These are phyloP conservation scores for Dendrolimus pini DNA, from an alignment of 2,888 invertebrate genomes.

Conservation along the genomic window DNA sequence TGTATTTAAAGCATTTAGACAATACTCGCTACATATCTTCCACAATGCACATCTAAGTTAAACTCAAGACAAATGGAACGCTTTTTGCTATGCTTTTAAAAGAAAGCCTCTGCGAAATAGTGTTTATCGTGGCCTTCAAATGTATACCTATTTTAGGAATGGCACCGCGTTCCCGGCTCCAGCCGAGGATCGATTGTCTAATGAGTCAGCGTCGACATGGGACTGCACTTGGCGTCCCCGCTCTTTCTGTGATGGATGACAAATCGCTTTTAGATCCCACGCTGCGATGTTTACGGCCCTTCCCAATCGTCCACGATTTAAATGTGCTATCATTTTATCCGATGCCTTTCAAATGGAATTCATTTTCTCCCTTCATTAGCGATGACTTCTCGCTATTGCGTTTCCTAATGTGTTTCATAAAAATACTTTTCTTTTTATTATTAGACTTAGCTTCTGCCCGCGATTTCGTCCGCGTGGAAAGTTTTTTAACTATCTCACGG, in stretches of 20 bases:
- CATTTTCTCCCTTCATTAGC: constrained; percentile 15
- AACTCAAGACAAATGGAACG: too few species aligned
- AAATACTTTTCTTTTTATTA: too few species aligned
- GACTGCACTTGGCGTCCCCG: constrained; percentile 63
- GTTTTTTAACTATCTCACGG: too few species aligned
- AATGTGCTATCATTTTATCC: constrained; percentile 27
- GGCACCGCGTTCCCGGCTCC: constrained; percentile 24
- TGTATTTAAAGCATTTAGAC: too few species aligned
- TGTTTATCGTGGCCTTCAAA: not conserved
- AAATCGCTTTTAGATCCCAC: constrained; percentile 59
- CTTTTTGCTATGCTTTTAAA: too few species aligned
- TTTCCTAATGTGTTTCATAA: too few species aligned
- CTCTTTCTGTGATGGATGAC: constrained; percentile 59
- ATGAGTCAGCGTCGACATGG: constrained; percentile 66
- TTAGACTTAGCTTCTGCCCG: too few species aligned
- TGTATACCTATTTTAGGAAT: constrained; percentile 15
- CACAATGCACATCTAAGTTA: too few species aligned
- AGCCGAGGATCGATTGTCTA: constrained; percentile 61
- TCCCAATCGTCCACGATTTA: constrained; percentile 43
- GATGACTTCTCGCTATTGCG: not conserved
- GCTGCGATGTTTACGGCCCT: constrained; percentile 37
- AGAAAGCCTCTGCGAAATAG: too few species aligned
- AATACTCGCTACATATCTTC: too few species aligned
- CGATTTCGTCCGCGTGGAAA: too few species aligned
- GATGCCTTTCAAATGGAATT: constrained; percentile 20